Percentiles rank a stretch among this genome's conserved stretches.
These are phyloP conservation scores for Pogonus chalceus DNA, from an alignment of 1,140 invertebrate species.

Conservation along the genomic window DNA sequence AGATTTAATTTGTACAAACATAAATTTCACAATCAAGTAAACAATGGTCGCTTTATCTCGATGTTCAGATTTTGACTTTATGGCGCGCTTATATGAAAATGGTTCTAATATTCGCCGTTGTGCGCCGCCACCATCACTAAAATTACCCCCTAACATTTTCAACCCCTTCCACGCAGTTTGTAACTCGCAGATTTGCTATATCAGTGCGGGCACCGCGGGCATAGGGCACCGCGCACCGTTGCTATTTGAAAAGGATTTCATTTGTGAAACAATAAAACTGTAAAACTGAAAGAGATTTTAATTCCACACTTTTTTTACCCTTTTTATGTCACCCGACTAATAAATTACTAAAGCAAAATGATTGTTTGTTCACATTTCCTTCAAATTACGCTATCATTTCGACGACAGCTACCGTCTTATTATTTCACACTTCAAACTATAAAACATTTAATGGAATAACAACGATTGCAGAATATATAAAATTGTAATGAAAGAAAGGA, in stretches of 20 bases:
- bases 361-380: neutral
- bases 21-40: constrained; percentile 38
- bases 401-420: no score
- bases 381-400: no score
- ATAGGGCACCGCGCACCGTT: neutral
- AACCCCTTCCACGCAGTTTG: no score
- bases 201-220: no score
- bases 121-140: no score
- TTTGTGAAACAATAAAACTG: constrained; percentile 9
- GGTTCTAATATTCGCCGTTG: neutral
- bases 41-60: constrained; percentile 36
- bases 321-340: neutral
- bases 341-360: neutral
- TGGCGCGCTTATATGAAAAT: constrained; percentile 20
- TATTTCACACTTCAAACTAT: no score
- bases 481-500: no score
- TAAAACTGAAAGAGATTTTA: constrained; percentile 14
- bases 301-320: neutral
- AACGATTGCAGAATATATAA: no score
- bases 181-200: no score
- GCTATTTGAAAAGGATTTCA: constrained; percentile 12
- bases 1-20: constrained; percentile 38
- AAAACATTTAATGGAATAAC: no score
- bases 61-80: constrained; percentile 37
- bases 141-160: no score